Conservation (phyloP, 2,888 invertebrate species). For the Plebejus anna region DNA sequence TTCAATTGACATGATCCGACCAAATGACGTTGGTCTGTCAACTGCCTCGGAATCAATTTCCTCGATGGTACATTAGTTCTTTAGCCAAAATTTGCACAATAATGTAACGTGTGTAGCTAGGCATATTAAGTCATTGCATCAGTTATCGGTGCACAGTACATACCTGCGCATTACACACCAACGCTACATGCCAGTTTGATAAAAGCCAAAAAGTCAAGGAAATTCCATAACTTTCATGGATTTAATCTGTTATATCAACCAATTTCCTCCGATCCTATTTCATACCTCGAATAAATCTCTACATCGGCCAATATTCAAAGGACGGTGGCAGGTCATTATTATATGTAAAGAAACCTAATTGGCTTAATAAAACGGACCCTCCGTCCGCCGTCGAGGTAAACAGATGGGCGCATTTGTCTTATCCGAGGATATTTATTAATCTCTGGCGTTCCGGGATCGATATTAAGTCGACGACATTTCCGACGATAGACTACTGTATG, state of each 20-base stretch:
- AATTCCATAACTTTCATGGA: too few relatives aligned
- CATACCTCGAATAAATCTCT: not conserved
- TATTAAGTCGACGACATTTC: not conserved
- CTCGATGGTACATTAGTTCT: too few relatives aligned
- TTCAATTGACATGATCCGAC: too few relatives aligned
- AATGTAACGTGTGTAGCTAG: too few relatives aligned
- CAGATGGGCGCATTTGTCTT: constrained; percentile 15
- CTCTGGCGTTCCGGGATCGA: not conserved
- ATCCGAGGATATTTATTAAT: constrained; percentile 12
- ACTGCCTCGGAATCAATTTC: too few relatives aligned
- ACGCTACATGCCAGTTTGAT: too few relatives aligned
- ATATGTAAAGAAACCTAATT: constrained; percentile 19
- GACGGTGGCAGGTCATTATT: constrained; percentile 11
- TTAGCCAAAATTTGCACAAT: too few relatives aligned
- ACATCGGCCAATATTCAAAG: not conserved
- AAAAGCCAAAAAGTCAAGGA: not conserved
- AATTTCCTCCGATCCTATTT: not conserved
- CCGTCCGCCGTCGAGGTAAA: constrained; percentile 15
- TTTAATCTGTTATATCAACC: not conserved
- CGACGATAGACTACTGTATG: not conserved
- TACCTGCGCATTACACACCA: too few relatives aligned
- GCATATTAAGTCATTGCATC: too few relatives aligned
- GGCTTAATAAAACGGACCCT: constrained; percentile 3
- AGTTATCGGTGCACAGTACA: too few relatives aligned
- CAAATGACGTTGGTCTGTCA: too few relatives aligned